Evolutionary conservation across 1,140 invertebrate genomes (phyloP).

Genomic region (Chymomyza costata): DNA sequence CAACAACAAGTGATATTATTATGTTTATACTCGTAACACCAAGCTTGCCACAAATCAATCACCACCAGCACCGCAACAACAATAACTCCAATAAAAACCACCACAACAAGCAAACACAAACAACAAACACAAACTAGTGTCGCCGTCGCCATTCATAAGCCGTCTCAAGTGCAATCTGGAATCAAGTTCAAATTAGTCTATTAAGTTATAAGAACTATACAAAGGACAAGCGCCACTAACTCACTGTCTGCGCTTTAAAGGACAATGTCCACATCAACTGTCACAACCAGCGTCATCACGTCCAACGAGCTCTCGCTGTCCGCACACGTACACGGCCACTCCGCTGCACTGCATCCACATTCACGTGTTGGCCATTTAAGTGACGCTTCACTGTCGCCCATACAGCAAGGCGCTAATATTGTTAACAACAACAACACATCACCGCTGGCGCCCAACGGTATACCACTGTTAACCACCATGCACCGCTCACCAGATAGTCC

Average conservation of each 20-base stretch:
- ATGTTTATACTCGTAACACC: conserved; percentile 60
- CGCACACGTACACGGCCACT: conserved; percentile 42
- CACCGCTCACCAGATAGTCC: conserved; percentile 78
- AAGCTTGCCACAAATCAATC: conserved; percentile 43
- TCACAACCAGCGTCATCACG: conserved; percentile 69
- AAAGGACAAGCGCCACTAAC: conserved; percentile 26
- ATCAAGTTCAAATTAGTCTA: conserved; percentile 49
- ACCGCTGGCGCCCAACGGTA: conserved; percentile 59
- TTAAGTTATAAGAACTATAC: conserved; percentile 15
- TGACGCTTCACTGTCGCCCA: conserved; percentile 61
- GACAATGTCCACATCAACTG: conserved; percentile 64
- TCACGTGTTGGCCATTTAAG: conserved; percentile 42
- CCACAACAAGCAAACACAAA: conserved; percentile 23
- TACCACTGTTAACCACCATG: conserved; percentile 62
- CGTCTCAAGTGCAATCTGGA: conserved; percentile 30
- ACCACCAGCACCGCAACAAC: conserved; percentile 16
- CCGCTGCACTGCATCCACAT: conserved; percentile 36
- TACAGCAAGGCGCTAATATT: conserved; percentile 54
- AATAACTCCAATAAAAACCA: conserved; percentile 12
- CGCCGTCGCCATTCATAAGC: conserved; percentile 2
- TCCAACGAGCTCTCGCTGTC: conserved; percentile 68
- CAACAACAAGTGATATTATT: conserved; percentile 64
- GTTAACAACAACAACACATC: conserved; percentile 41
- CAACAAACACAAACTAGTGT: conserved; percentile 23
- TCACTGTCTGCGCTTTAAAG: too few relatives aligned